These are phyloP conservation scores for Pangasius krempfi DNA, from an alignment of 2,797 vertebrate species.

Conservation along the genomic window DNA sequence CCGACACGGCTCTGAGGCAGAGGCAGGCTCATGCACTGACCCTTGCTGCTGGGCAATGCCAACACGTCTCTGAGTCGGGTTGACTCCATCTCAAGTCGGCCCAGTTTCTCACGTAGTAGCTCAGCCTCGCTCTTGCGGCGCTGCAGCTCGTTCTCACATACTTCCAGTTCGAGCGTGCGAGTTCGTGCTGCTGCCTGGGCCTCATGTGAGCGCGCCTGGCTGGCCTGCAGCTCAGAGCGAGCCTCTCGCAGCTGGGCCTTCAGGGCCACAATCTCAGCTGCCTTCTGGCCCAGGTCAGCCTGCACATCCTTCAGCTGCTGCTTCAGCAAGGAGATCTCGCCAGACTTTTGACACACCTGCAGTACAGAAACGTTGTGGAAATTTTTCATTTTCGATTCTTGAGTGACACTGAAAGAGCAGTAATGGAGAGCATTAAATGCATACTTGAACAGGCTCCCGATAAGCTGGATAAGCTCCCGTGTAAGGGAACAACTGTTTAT, in stretches of 20 bases:
- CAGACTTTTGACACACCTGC: slow-evolving; percentile 97
- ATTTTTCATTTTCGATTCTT: background rate
- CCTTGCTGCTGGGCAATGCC: slow-evolving; percentile 59
- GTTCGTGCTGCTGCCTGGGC: slow-evolving; percentile 84
- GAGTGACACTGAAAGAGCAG: background rate
- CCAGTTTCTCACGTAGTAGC: slow-evolving; percentile 88
- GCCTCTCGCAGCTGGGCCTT: slow-evolving; percentile 90
- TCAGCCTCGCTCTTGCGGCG: slow-evolving; percentile 91
- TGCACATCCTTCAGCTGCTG: slow-evolving; percentile 96
- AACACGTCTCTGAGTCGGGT: slow-evolving; percentile 75
- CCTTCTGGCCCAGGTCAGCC: slow-evolving; percentile 88
- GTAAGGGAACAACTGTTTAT: background rate
- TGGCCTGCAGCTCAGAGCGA: slow-evolving; percentile 84
- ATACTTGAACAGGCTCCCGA: background rate
- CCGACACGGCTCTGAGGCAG: slow-evolving; percentile 64
- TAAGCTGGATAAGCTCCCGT: background rate
- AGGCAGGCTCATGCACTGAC: slow-evolving; percentile 70
- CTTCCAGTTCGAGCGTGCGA: slow-evolving; percentile 90
- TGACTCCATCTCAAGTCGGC: slow-evolving; percentile 85
- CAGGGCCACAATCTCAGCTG: slow-evolving; percentile 87
- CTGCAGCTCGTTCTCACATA: slow-evolving; percentile 94
- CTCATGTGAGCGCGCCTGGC: slow-evolving; percentile 84
- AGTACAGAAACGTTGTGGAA: background rate
- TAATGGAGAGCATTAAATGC: background rate
- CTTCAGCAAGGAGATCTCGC: slow-evolving; percentile 96